Base-by-base conservation (phyloP, 2,113 vertebrate genomes). In the Macaca nemestrina region DNA sequence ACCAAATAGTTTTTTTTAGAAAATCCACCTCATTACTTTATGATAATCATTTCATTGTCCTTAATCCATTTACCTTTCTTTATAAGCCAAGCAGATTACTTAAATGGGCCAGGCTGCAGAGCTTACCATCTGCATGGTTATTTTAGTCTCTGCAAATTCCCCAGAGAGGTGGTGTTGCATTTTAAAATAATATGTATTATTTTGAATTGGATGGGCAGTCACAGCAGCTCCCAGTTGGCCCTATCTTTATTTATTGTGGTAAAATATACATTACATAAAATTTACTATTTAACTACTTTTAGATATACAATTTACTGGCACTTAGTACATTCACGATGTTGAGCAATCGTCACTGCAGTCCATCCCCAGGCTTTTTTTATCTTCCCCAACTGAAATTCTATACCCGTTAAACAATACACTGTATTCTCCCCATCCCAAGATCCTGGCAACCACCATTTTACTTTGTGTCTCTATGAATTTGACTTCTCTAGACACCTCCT, bases 41-140 rank as follows among this genome's bases (percentile, higher is more conserved):
- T 82, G 75, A 86, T 83, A 55, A 90, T 87, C 25, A 83, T 18
- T 11, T 79, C 23, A 40, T 83, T 83, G 32, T 83, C 32, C 13
- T 88, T 67, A 22, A 96, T 78, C 59, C 38, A 64, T 78, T 87
- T 95, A 38, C 38, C 27, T 64, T 78, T 93, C 87, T 68, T 32
- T 20, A 64, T 14, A 97, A 97, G 32, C 17, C 32, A 87, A 86
- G 75, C 17, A 88, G n/a, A 45, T 84, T 95, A 55, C 35, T 86
- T 95, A 85, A 48, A 48, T 90, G 89, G 45, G 25, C 8, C 2
- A 25, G 32, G 10, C 68, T 13, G 94, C 20, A 18, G 8, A 95
- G 25, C 78, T 48, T 25, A 55, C 18, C 43, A 87, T 82, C 8
- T 50, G 10, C 68, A 48, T 94, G 25, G 43, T 81, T 35, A 90